These are phyloP conservation scores for Epinephelus coioides DNA, from an alignment of 2,797 vertebrate genomes.

Conservation along the genomic window DNA sequence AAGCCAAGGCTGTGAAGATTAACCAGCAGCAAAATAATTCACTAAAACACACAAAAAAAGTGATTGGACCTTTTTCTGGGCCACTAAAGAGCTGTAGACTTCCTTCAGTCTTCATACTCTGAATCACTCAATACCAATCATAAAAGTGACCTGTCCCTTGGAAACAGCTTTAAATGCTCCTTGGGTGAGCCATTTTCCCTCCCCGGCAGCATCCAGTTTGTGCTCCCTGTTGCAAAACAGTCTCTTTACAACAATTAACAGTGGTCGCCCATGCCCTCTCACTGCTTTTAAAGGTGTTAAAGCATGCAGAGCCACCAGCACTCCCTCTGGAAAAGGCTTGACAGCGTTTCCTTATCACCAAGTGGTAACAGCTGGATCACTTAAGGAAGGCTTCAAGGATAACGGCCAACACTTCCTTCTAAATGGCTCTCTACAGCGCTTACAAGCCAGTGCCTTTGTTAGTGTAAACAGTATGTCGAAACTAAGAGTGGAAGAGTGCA, in stretches of 20 bases:
- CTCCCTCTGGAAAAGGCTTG: slow-evolving; percentile 47
- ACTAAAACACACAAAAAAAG: background rate
- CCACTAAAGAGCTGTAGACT: background rate
- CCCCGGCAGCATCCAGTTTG: slow-evolving; percentile 27
- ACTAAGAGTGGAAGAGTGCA: background rate
- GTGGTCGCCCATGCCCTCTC: slow-evolving; percentile 14
- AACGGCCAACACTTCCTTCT: slow-evolving; percentile 38
- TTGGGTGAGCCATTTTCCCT: slow-evolving; percentile 30
- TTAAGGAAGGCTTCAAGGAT: slow-evolving; percentile 36
- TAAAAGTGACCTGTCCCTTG: slow-evolving; percentile 1
- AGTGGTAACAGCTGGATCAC: slow-evolving; percentile 57
- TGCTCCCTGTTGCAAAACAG: slow-evolving; percentile 41
- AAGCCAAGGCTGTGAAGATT: background rate
- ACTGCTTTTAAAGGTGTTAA: slow-evolving; percentile 68
- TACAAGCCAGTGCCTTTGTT: slow-evolving; percentile 16
- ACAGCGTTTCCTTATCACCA: slow-evolving; percentile 53
- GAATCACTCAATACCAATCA: background rate
- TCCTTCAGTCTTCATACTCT: background rate
- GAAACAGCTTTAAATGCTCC: slow-evolving; percentile 26
- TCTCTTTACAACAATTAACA: slow-evolving; percentile 58
- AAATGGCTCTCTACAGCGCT: slow-evolving; percentile 24
- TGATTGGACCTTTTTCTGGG: background rate
- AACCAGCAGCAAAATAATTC: background rate
- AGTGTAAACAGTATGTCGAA: background rate
- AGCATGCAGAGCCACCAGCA: slow-evolving; percentile 53